Evolutionary conservation across 2,888 invertebrate species (phyloP).

Genomic region (Pachliopta kotzebuea): DNA sequence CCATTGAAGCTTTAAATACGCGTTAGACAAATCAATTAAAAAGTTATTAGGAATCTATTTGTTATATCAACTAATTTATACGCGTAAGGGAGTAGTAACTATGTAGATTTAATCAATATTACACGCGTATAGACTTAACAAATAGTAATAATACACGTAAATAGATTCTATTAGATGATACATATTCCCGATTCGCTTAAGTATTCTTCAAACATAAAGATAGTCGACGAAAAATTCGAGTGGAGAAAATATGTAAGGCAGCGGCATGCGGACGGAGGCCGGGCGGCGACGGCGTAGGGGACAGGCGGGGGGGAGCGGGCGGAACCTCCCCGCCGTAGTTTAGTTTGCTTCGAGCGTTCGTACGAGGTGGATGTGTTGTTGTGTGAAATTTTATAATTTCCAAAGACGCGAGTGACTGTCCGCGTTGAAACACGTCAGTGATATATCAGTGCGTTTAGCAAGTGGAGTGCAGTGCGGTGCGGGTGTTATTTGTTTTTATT

Average conservation of each 20-base stretch:
- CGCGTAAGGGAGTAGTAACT: not conserved
- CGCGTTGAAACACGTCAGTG: conserved; percentile 50
- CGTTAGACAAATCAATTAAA: too few species aligned
- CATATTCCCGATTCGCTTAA: conserved; percentile 72
- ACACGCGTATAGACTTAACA: not conserved
- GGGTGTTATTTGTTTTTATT: conserved; percentile 44
- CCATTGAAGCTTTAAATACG: too few species aligned
- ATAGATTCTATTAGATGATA: conserved; percentile 68
- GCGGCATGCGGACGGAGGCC: conserved; percentile 55
- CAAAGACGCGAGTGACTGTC: conserved; percentile 65
- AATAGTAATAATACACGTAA: conserved; percentile 53
- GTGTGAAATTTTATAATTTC: conserved; percentile 35
- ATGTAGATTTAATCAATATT: not conserved
- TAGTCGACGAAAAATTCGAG: conserved; percentile 79
- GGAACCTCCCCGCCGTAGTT: conserved; percentile 46
- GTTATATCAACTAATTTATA: too few species aligned
- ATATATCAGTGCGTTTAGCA: conserved; percentile 48
- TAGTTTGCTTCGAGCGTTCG: conserved; percentile 63
- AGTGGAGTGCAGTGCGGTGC: conserved; percentile 73
- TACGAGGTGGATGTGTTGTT: conserved; percentile 46
- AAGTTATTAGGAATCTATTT: too few species aligned
- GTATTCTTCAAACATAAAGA: conserved; percentile 79
- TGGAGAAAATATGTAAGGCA: conserved; percentile 77
- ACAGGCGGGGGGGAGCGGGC: conserved; percentile 47
- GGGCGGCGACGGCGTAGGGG: conserved; percentile 51